Evolutionary conservation across 2,113 vertebrate species (phyloP).

Genomic region (Lathamus discolor): DNA sequence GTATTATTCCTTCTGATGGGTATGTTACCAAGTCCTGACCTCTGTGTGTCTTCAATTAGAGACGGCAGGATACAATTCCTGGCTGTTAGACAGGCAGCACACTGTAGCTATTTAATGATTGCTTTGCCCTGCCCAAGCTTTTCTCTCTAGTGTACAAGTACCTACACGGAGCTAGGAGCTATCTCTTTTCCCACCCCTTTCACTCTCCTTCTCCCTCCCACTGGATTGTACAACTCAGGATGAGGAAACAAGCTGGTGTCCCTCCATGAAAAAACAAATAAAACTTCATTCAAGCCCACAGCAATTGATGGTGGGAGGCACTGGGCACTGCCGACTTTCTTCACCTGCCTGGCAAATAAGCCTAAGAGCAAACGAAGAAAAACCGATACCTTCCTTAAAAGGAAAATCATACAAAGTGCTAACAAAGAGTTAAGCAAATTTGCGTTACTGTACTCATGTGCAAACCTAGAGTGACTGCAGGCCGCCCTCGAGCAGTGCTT

Average conservation of each 20-base stretch:
- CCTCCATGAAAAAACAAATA: neutral
- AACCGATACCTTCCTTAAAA: neutral
- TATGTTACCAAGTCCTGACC: neutral
- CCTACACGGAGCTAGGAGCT: neutral
- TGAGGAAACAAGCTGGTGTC: neutral
- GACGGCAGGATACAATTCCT: neutral
- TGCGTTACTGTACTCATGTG: constrained; percentile 77
- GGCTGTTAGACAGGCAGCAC: neutral
- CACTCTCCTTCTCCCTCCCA: neutral
- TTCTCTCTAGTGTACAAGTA: neutral
- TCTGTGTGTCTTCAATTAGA: neutral
- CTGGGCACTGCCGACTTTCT: neutral
- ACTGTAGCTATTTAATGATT: constrained; percentile 5
- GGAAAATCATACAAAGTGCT: neutral
- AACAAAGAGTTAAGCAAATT: constrained; percentile 76
- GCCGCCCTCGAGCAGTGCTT: constrained; percentile 54
- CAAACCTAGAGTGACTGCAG: constrained; percentile 52
- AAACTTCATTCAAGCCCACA: neutral
- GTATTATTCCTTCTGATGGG: neutral
- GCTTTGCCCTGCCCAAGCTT: neutral
- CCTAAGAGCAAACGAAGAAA: neutral
- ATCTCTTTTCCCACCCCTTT: neutral
- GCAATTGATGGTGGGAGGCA: neutral
- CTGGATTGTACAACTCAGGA: neutral
- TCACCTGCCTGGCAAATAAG: neutral